Base-by-base conservation (phyloP, 2,113 vertebrate species). In the Antechinus flavipes region DNA sequence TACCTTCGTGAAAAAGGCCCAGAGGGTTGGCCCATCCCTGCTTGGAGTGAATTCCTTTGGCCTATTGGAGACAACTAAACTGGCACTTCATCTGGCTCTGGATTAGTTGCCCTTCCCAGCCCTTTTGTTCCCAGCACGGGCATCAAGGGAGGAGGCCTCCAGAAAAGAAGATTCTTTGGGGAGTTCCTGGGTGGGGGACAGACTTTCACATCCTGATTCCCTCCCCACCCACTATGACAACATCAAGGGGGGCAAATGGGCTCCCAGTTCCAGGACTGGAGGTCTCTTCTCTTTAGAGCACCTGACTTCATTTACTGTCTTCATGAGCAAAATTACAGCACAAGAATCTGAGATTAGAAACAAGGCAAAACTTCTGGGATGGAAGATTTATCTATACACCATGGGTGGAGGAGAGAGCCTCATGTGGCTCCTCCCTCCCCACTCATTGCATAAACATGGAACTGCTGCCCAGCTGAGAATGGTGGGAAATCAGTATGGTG, bases 381-480 rank as follows among this genome's bases (percentile, higher is more conserved):
- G 42, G 27, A 94, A 95, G 93, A 89, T 6, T 58, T 96, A 55
- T 61, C 23, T 90, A 24, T 91, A 93, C 90, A 93, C 91, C 46
- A 27, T 95, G 97, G 97, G 97, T 97, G 96, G 97, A 97, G 96
- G 84, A 94, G 93, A 76, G 92, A 96, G 90, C 55, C 55, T 94
- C 47, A 90, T 25, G 3, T 55, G 92, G 95, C 94, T 94, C 53
- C 27, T 95, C 76, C 95, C 93, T 95, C 97, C 93, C 97, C 97
- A 96, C 97, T 97, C 97, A 96, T 95, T 97, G 90, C 96, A 94
- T 98, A 97, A 98, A 97, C 96, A 98, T 2, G 35, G 61, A 90
- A 92, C 61, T 97, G 94, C 93, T 96, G 94, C 96, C 96, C 96
- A 42, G 61, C 93, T 96, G 95, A 93, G 96, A 96, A 97, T 1